Evolutionary conservation across 2,888 invertebrate genomes (phyloP), one percentile per base, ranked within the genome.

Genomic region (Podotricha telesiphe): DNA sequence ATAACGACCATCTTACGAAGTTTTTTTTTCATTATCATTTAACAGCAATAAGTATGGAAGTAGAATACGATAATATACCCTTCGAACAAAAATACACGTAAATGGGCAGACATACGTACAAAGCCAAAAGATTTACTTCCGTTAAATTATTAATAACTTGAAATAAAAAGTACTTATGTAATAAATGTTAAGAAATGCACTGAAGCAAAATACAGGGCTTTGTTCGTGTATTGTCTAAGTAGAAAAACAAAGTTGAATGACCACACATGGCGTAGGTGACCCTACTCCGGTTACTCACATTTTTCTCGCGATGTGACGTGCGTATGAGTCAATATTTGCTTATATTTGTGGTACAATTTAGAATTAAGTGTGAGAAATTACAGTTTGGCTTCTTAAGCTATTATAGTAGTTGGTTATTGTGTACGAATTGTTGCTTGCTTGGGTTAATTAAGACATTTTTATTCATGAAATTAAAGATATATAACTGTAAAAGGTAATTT

Each of bases 241-340:
- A 75, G 74, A 86, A 85, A 86, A 86, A 86, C 84, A 85, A 87
- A 87, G 88, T 86, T 88, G 85, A 87, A 78, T 86, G 87, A 84
- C 87, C 87, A 87, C 82, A 81, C 79, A 78, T 77, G 78, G 74
- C 73, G 79, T 78, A 76, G 77, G 78, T 76, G 73, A 76, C 76
- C 78, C 73, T 73, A 73, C 73, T 71, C 74, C 65, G 72, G 65
- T 72, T 75, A 73, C 69, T 73, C 70, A 66, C 64, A 73, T 69
- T 74, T 67, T 67, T 69, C 62, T 62, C 71, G 69, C 72, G 69
- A 67, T 68, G 68, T 68, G 55, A 70, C 65, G 50, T 66, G 53
- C 53, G 51, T 22, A 34, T 58, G 69, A 63, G 70, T 68, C 67
- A 70, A 68, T 72, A 72, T 70, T 70, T 65, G 55, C 19, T 68